Percentiles rank a stretch among this genome's conserved stretches.
Evolutionary conservation across 92 coral and sea anemone species (phyloP).

Genomic region (Palythoa caribaeorum): DNA sequence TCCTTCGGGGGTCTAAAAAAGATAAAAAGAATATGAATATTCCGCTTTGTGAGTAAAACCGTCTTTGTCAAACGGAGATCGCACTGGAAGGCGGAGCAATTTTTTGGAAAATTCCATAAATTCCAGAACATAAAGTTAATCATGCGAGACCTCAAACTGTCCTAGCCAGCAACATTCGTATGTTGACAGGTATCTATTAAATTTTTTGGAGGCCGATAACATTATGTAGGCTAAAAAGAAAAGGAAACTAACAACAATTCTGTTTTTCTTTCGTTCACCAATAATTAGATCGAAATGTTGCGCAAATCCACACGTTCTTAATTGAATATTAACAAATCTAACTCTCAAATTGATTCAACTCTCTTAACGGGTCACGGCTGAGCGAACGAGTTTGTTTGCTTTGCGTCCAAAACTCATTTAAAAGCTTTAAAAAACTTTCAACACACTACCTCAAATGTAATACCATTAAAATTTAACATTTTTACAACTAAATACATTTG

Average conservation of each 20-base stretch:
- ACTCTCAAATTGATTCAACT: conserved; percentile 26
- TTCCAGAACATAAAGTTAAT: conserved; percentile 73
- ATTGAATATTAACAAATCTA: conserved; percentile 3
- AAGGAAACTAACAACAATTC: not conserved
- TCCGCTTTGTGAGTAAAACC: not conserved
- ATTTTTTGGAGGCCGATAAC: conserved; percentile 30
- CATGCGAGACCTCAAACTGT: conserved; percentile 57
- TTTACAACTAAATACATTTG: conserved; percentile 1
- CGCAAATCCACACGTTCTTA: not conserved
- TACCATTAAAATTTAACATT: not conserved
- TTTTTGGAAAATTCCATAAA: conserved; percentile 60
- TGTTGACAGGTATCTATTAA: conserved; percentile 32
- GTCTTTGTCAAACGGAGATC: not conserved
- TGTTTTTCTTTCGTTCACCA: not conserved
- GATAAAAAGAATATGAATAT: not conserved
- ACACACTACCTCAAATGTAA: conserved; percentile 2
- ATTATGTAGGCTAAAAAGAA: not conserved
- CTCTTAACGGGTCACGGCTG: conserved; percentile 39
- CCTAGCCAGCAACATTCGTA: conserved; percentile 22
- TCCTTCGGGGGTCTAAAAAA: not conserved
- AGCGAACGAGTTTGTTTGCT: conserved; percentile 35
- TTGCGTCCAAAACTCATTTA: conserved; percentile 29
- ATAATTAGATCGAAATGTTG: not conserved
- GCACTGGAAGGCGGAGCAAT: conserved; percentile 62
- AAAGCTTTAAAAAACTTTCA: conserved; percentile 34